Percentiles rank a stretch among this genome's conserved stretches.
Conservation (phyloP, 2,888 invertebrate genomes). For the Villa cingulata region DNA sequence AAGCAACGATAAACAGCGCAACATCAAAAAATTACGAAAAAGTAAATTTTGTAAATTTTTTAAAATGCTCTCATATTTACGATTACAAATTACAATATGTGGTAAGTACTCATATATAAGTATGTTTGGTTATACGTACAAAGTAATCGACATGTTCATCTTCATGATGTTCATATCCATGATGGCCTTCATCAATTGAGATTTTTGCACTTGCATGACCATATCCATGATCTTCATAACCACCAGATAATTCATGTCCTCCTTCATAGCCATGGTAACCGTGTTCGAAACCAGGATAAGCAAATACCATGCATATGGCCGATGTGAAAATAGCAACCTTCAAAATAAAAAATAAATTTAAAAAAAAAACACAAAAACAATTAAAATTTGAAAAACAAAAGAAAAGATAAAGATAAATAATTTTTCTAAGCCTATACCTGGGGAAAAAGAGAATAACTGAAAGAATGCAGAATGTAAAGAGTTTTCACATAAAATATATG, state of each 20-base stretch:
- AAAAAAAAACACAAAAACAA: neutral
- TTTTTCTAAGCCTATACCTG: too few relatives aligned
- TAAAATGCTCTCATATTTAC: too few relatives aligned
- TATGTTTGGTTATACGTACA: constrained; percentile 38
- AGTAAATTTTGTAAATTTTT: neutral
- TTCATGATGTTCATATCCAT: constrained; percentile 23
- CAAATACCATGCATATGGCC: constrained; percentile 29
- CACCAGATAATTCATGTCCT: constrained; percentile 15
- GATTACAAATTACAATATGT: too few relatives aligned
- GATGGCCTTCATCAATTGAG: constrained; percentile 25
- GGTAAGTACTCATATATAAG: too few relatives aligned
- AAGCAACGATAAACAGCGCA: neutral
- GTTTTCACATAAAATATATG: too few relatives aligned
- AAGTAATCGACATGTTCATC: constrained; percentile 50
- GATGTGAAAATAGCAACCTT: constrained; percentile 35
- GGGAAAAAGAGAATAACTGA: too few relatives aligned
- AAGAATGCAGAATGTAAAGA: too few relatives aligned
- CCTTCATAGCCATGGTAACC: constrained; percentile 14
- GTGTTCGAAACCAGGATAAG: constrained; percentile 33
- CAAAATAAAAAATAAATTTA: constrained; percentile 9
- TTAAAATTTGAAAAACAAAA: neutral
- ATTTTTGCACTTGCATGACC: constrained; percentile 28
- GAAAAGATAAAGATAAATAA: neutral
- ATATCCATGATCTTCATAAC: constrained; percentile 23
- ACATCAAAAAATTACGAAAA: neutral